phyloP scores from a whole-genome alignment of 2,797 vertebrate species.

The Aphelocoma californica region DNA sequence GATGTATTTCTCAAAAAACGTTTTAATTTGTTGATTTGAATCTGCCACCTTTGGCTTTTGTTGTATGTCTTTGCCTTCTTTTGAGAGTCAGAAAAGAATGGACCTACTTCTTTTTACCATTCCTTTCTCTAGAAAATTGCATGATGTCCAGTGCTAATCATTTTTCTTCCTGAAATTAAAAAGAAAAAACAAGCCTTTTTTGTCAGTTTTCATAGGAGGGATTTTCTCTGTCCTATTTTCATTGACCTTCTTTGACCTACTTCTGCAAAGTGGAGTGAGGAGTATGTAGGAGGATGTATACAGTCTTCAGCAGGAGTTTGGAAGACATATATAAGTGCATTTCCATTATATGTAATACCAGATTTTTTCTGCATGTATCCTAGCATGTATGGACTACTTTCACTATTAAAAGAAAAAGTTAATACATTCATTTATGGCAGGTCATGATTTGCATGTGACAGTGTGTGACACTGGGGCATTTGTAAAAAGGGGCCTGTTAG shows the following conservation, averaged over 20 bases:
- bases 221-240: constrained; percentile 16
- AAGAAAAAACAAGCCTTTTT: not conserved
- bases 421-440: not conserved
- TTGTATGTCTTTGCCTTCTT: not conserved
- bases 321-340: not conserved
- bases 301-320: not conserved
- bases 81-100: not conserved
- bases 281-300: not conserved
- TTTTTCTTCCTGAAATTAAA: constrained; percentile 12
- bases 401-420: not conserved
- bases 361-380: not conserved
- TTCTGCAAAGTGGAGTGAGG: not conserved
- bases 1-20: not conserved
- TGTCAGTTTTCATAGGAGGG: not conserved
- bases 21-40: constrained; percentile 13
- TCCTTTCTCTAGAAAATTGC: not conserved
- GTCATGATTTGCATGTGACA: not conserved
- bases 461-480: not conserved
- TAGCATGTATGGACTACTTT: not conserved
- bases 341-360: not conserved
- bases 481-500: not conserved
- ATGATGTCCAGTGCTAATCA: not conserved
- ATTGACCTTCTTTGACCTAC: constrained; percentile 30
- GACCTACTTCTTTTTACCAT: not conserved
- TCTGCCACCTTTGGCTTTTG: not conserved